Conservation (phyloP, 2,888 invertebrate genomes). For the Epinotia nisella region DNA sequence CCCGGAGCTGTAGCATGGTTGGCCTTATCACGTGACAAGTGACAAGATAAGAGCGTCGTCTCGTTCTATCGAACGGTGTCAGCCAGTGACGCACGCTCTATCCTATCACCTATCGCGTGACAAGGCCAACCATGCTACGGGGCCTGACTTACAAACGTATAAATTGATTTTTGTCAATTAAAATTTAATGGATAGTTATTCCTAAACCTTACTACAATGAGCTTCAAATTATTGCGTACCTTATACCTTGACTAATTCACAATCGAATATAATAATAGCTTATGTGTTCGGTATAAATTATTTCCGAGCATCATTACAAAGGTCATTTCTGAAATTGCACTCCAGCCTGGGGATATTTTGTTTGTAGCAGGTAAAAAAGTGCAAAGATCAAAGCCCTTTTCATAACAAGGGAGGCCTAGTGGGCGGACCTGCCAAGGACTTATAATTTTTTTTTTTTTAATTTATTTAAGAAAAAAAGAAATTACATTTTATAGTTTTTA, state of each 20-base stretch:
- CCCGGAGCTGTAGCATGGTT: too few species aligned
- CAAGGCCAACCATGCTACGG: too few species aligned
- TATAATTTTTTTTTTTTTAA: too few species aligned
- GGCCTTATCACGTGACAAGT: too few species aligned
- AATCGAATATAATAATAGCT: background rate
- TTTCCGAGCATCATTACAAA: background rate
- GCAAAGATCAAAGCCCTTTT: constrained; percentile 7
- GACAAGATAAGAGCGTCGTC: too few species aligned
- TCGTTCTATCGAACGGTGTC: too few species aligned
- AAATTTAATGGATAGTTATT: background rate
- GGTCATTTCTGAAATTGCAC: constrained; percentile 4
- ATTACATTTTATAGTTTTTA: too few species aligned
- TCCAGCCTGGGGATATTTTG: background rate
- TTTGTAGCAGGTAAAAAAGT: constrained; percentile 3
- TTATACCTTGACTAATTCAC: background rate
- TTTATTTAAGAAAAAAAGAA: too few species aligned
- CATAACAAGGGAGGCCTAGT: background rate
- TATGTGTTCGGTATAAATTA: background rate
- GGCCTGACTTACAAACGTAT: too few species aligned
- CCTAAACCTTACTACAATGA: background rate
- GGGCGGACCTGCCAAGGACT: background rate
- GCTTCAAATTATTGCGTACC: background rate
- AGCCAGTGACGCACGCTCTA: too few species aligned
- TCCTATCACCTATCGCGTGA: too few species aligned
- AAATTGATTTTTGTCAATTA: too few species aligned